Base-by-base conservation (phyloP, 2,888 invertebrate genomes). In the Acanthosepion pharaonis region DNA sequence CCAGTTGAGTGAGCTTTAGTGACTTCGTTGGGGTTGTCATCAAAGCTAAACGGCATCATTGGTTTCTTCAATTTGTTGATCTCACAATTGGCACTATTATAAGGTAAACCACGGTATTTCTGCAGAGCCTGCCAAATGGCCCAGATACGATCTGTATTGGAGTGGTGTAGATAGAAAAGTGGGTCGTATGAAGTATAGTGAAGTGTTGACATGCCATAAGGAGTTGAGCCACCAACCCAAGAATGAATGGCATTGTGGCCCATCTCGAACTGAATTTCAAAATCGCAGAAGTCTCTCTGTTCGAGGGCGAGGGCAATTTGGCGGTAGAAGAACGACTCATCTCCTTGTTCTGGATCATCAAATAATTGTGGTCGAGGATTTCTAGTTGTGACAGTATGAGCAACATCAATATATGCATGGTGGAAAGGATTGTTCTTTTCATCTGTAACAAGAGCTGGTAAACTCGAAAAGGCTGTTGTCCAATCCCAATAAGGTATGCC, bases 61-160 rank as follows among this genome's bases (percentile, higher is more conserved):
- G 95, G 95, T 64, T 93, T 91, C 42, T 94, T 78, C 53, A 95
- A 92, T 33, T 91, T 42, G 9, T 94, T 48, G 91, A 64, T 53
- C 48, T 95, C 95, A 48, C 95, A 95, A 94, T 64, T 49, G 6
- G 95, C 95, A 28, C 23, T 59, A 64, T 95, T 95, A 94, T 95
- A 95, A 33, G 95, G 95, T 49, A 94, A 94, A 51, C 94, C 92
- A 0, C 95, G 92, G 49, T 95, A 94, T 64, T 95, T 95, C 95
- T 95, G 95, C 64, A 95, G 95, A 25, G 95, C 94, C 33, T 95
- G 95, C 94, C 94, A 95, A n/a, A 94, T 94, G 15, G 94, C 94
- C 94, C 94, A 95, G 64, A 94, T 91, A 49, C 94, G 78, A 94
- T 95, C 94, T 8, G 94, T 94, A n/a, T 94, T 94, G 64, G 94